Evolutionary conservation across 2,888 invertebrate species (phyloP).

Genomic region (Agrotis ipsilon): DNA sequence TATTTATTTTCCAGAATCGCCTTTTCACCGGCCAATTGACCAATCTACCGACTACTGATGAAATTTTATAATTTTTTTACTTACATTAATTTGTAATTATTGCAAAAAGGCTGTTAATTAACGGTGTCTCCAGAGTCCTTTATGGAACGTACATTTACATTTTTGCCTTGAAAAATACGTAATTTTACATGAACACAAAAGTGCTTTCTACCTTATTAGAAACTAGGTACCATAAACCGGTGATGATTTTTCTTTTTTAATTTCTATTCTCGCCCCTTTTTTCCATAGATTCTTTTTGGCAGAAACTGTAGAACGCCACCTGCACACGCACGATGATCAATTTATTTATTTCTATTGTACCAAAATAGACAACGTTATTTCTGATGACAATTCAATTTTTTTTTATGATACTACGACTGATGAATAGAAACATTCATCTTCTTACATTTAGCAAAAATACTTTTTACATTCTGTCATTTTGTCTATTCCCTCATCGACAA

Average conservation of each 20-base stretch:
- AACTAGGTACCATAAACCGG: background rate
- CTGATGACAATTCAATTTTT: too few species aligned
- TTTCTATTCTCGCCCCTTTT: background rate
- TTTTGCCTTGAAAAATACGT: background rate
- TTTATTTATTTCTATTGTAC: too few species aligned
- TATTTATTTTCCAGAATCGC: background rate
- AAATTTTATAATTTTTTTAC: background rate
- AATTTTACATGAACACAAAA: background rate
- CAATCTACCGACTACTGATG: background rate
- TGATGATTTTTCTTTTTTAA: background rate
- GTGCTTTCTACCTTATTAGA: slow-evolving; percentile 25
- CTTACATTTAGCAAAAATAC: too few species aligned
- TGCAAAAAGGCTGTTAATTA: slow-evolving; percentile 21
- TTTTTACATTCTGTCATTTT: too few species aligned
- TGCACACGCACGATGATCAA: too few species aligned
- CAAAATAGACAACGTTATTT: too few species aligned
- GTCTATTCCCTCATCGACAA: too few species aligned
- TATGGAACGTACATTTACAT: slow-evolving; percentile 8
- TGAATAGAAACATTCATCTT: too few species aligned
- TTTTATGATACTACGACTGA: too few species aligned
- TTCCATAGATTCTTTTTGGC: too few species aligned
- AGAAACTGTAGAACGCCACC: too few species aligned
- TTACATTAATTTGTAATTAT: slow-evolving; percentile 12
- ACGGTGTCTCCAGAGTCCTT: slow-evolving; percentile 25
- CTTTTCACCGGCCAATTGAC: background rate